A percentile compares a stretch with the other conserved stretches of the same genome.
These are phyloP conservation scores for Palloptera scutellata DNA, from an alignment of 2,888 invertebrate genomes.

Conservation along the genomic window DNA sequence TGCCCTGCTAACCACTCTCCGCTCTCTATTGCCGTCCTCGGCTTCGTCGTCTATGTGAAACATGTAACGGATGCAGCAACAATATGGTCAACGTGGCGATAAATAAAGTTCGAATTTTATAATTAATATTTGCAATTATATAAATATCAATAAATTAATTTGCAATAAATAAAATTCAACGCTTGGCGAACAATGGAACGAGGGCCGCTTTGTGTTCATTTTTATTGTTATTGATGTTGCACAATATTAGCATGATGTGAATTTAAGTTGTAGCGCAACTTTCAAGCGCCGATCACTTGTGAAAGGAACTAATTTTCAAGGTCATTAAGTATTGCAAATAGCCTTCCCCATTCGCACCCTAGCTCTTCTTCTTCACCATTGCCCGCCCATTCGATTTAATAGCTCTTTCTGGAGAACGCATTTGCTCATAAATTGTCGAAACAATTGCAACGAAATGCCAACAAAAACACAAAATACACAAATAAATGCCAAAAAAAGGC, in stretches of 20 bases:
- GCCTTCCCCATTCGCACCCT: not conserved
- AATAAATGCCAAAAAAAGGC: conserved; percentile 14
- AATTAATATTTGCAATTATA: conserved; percentile 26
- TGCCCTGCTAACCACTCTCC: too few species aligned
- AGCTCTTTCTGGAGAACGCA: not conserved
- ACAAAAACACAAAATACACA: conserved; percentile 14
- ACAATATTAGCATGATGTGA: not conserved
- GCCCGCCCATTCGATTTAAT: conserved; percentile 1
- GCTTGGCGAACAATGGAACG: conserved; percentile 7
- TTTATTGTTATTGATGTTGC: conserved; percentile 14
- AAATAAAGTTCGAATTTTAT: conserved; percentile 12
- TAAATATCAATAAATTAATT: conserved; percentile 24
- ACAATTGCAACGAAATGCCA: conserved; percentile 46
- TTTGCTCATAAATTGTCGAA: conserved; percentile 51
- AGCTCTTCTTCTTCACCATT: not conserved
- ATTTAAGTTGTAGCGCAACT: too few species aligned
- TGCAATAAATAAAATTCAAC: conserved; percentile 1
- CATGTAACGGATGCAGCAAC: conserved; percentile 40
- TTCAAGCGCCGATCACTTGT: not conserved
- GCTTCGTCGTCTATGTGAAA: too few species aligned
- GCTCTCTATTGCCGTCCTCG: too few species aligned
- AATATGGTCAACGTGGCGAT: conserved; percentile 36
- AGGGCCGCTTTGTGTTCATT: not conserved
- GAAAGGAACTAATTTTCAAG: conserved; percentile 62
- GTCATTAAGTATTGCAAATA: conserved; percentile 49